These are phyloP conservation scores for Arbacia lixula DNA, from an alignment of 53 echinoderm and acorn worm genomes.

Conservation along the genomic window DNA sequence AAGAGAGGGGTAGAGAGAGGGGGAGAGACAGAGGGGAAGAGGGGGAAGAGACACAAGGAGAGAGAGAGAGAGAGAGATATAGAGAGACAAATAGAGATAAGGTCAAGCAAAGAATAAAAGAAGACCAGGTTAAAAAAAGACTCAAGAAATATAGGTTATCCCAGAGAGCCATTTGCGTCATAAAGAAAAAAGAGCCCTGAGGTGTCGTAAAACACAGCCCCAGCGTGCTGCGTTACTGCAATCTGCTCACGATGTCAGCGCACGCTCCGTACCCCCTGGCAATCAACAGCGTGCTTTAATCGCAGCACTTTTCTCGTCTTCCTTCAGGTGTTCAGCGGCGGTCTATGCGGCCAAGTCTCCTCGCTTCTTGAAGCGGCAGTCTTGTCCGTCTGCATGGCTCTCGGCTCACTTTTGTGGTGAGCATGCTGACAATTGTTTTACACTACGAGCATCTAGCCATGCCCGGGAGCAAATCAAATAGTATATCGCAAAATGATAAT, in stretches of 20 bases:
- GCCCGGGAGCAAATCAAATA: too few relatives aligned
- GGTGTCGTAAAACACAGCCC: constrained; percentile 1
- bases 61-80: not conserved
- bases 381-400: too few relatives aligned
- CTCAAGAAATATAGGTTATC: not conserved
- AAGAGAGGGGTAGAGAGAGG: not conserved
- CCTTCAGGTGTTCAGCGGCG: too few relatives aligned
- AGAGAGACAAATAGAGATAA: not conserved
- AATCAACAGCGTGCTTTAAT: constrained; percentile 27
- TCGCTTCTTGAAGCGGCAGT: too few relatives aligned
- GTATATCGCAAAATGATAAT: too few relatives aligned
- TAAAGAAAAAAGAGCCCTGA: constrained; percentile 17
- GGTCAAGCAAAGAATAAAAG: not conserved
- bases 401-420: too few relatives aligned
- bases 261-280: constrained; percentile 12
- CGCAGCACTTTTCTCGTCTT: not conserved
- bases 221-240: not conserved
- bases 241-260: not conserved
- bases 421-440: too few relatives aligned
- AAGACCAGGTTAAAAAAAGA: not conserved
- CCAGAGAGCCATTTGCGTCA: constrained; percentile 17
- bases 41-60: too few relatives aligned
- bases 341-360: too few relatives aligned
- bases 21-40: too few relatives aligned
- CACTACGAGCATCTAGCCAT: too few relatives aligned